These are phyloP conservation scores for Drosophila testacea DNA, from an alignment of 2,888 invertebrate species.

Conservation along the genomic window DNA sequence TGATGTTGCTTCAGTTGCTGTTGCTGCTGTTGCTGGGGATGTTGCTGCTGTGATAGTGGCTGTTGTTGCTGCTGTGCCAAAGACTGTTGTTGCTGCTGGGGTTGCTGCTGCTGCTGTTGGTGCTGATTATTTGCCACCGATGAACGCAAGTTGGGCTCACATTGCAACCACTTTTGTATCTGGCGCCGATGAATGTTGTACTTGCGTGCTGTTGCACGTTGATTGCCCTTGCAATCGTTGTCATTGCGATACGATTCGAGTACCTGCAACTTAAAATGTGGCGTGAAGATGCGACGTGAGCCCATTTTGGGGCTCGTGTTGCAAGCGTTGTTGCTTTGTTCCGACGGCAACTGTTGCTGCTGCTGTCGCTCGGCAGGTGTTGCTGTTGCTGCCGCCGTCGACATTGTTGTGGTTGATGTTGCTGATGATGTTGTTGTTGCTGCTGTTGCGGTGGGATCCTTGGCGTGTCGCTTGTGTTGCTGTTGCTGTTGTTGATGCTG, in stretches of 20 bases:
- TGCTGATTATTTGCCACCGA: slow-evolving; percentile 87
- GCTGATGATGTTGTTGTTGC: slow-evolving; percentile 23
- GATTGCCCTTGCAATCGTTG: slow-evolving; percentile 94
- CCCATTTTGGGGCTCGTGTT: slow-evolving; percentile 87
- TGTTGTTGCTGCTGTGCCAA: slow-evolving; percentile 34
- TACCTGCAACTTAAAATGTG: slow-evolving; percentile 95
- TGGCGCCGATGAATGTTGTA: slow-evolving; percentile 95
- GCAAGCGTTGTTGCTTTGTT: slow-evolving; percentile 87
- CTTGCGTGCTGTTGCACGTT: slow-evolving; percentile 95
- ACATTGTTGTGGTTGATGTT: slow-evolving; percentile 29
- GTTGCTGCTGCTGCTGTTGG: slow-evolving; percentile 67
- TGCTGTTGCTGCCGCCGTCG: slow-evolving; percentile 26
- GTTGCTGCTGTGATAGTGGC: slow-evolving; percentile 11
- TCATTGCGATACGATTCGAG: slow-evolving; percentile 94
- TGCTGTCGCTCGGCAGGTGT: slow-evolving; percentile 78
- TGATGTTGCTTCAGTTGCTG: slow-evolving; percentile 55
- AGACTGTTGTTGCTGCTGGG: slow-evolving; percentile 58
- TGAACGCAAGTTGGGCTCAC: slow-evolving; percentile 91
- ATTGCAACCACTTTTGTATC: slow-evolving; percentile 96
- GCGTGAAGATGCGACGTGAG: slow-evolving; percentile 94
- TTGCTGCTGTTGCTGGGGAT: slow-evolving; percentile 43
- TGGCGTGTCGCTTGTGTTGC: slow-evolving; percentile 88
- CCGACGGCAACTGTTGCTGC: slow-evolving; percentile 92
- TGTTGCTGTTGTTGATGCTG: slow-evolving; percentile 84
- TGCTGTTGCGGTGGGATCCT: slow-evolving; percentile 86